Evolutionary conservation across 2,888 invertebrate species (phyloP), one percentile per base, ranked within the genome.

Genomic region (Tachystola acroxantha): DNA sequence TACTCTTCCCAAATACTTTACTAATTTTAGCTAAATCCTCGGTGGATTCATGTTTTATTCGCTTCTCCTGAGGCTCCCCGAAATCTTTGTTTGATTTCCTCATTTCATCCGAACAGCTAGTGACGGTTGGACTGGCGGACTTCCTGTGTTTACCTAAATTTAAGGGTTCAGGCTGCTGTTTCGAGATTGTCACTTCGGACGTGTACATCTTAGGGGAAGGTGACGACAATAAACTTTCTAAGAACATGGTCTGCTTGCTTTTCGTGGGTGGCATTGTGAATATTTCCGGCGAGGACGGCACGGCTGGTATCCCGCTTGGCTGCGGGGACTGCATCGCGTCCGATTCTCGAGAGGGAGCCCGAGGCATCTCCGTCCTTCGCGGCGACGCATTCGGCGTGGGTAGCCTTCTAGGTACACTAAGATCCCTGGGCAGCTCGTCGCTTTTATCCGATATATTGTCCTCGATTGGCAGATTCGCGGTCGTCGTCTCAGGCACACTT

Each of bases 251-350:
- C 59, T 89, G 89, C 64, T 81, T 87, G 52, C 75, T 78, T 55
- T 82, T 86, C 0, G 74, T 71, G 7, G 64, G 64, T 5, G 86
- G 85, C 51, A 88, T 79, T 28, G 88, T 87, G 40, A 90, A 88
- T 56, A 90, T 86, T 69, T 92, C 92, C 10, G 93, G 92, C 6
- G 92, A 92, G 12, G 91, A 90, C 25, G 91, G 91, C 28, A 93
- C 89, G 24, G 91, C 91, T 14, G 92, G 91, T 37, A 92, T 89
- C 11, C 92, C 92, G 50, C 92, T 92, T 2, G 92, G 92, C 53
- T 91, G 91, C 2, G 93, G 92, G 4, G 93, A 93, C 64, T 92
- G 92, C 62, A 92, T 89, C 22, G 92, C 90, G 64, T 92, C 92
- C 1, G 92, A 92, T 53, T 90, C 91, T 43, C 91, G 88, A 1